These are phyloP conservation scores for Anisognathus igniventris DNA, from an alignment of 2,797 vertebrate species.

Conservation along the genomic window DNA sequence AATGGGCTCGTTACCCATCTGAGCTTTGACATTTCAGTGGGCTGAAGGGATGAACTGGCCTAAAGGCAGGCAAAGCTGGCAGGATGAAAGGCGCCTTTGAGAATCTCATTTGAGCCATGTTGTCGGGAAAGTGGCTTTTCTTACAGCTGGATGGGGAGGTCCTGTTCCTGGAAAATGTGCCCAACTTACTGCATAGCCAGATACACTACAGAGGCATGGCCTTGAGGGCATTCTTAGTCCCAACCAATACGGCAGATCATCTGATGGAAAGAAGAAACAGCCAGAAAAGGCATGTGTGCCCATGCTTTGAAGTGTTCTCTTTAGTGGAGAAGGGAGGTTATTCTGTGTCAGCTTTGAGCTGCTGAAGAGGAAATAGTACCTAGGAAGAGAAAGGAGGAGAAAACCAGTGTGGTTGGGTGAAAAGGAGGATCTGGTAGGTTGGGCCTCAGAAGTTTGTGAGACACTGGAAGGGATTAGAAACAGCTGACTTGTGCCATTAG, in stretches of 20 bases:
- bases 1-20: not conserved
- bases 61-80: not conserved
- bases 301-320: not conserved
- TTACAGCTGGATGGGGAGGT: not conserved
- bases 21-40: conserved; percentile 60
- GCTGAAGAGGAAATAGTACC: not conserved
- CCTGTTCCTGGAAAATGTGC: not conserved
- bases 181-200: not conserved
- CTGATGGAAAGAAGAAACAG: not conserved
- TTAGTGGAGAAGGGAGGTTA: not conserved
- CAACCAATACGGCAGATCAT: not conserved
- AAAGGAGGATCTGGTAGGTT: not conserved
- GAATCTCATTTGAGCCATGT: not conserved
- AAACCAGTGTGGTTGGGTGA: not conserved
- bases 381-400: not conserved
- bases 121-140: not conserved
- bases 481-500: not conserved
- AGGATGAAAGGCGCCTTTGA: conserved; percentile 57
- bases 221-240: not conserved
- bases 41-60: conserved; percentile 19
- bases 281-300: not conserved
- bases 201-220: not conserved
- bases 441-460: not conserved
- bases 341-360: not conserved
- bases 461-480: not conserved